Evolutionary conservation across 1,140 invertebrate genomes (phyloP).

Genomic region (Papilio polyxenes): DNA sequence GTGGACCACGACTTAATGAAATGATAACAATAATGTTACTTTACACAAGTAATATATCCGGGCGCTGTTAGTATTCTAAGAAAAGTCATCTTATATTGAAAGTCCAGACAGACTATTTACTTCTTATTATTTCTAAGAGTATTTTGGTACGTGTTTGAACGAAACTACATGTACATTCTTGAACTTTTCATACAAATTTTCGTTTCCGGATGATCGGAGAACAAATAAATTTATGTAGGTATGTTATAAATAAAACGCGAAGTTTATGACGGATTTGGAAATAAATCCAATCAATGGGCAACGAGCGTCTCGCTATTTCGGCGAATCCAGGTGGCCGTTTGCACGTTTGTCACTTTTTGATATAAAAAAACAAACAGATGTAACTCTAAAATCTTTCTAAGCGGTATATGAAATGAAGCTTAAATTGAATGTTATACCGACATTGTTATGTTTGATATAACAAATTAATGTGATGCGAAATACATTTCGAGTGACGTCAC

Average conservation of each 20-base stretch:
- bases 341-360: too few species aligned
- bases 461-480: conserved; percentile 24
- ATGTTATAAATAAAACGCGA: too few species aligned
- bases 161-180: neutral
- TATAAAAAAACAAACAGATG: too few species aligned
- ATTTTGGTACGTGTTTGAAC: neutral
- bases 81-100: neutral
- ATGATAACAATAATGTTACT: conserved; percentile 24
- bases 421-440: neutral
- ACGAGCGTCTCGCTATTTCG: too few species aligned
- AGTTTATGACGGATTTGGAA: too few species aligned
- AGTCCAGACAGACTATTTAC: neutral
- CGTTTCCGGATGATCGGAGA: too few species aligned
- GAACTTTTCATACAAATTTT: neutral
- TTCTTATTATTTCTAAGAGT: neutral
- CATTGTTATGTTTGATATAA: neutral
- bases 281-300: too few species aligned
- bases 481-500: conserved; percentile 39
- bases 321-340: too few species aligned
- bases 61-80: neutral
- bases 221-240: too few species aligned
- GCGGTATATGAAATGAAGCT: neutral
- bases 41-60: conserved; percentile 10
- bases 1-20: conserved; percentile 8
- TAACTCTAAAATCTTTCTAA: too few species aligned